These are phyloP conservation scores for Muschampia plurimacula DNA, from an alignment of 2,888 invertebrate genomes.

Conservation along the genomic window DNA sequence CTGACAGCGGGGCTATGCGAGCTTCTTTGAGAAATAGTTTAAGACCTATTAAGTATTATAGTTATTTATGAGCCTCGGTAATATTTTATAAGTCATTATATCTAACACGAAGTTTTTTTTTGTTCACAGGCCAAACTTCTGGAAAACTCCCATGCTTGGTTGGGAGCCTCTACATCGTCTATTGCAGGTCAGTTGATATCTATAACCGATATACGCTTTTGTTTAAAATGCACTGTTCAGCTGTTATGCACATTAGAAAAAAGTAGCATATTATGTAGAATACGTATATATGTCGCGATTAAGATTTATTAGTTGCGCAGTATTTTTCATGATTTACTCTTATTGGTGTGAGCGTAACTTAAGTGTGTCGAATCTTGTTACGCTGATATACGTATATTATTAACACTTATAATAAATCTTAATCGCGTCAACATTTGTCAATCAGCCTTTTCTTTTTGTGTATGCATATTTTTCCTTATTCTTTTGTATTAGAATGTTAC, in stretches of 20 bases:
- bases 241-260: background rate
- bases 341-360: background rate
- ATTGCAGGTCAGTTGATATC: conserved; percentile 93
- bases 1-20: no score
- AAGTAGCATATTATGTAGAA: background rate
- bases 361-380: background rate
- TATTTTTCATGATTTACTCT: background rate
- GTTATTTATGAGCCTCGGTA: no score
- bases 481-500: conserved; percentile 41
- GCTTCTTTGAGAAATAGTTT: no score
- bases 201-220: conserved; percentile 11
- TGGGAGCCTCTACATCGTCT: conserved; percentile 95
- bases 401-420: background rate
- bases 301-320: background rate
- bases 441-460: conserved; percentile 2
- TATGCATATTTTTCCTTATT: background rate
- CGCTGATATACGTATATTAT: background rate
- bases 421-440: conserved; percentile 1
- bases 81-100: no score
- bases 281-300: background rate
- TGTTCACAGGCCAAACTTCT: conserved; percentile 93
- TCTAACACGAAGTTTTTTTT: conserved; percentile 44
- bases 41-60: background rate
- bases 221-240: background rate
- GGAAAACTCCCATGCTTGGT: conserved; percentile 97